Evolutionary conservation across 2,797 vertebrate genomes (phyloP).

Genomic region (Sarcoramphus papa): DNA sequence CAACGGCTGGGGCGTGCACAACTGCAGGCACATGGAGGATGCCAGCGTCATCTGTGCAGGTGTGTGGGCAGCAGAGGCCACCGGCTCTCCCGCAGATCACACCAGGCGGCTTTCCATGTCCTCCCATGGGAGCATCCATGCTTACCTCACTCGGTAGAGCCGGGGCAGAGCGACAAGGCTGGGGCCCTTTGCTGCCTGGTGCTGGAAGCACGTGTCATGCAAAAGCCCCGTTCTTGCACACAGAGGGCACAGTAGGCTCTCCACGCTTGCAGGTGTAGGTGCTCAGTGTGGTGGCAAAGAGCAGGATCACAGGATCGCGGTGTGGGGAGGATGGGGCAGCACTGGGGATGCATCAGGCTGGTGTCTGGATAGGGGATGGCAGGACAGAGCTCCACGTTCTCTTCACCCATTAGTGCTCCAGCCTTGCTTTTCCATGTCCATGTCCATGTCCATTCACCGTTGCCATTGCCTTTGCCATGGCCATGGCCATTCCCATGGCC

Average conservation of each 20-base stretch:
- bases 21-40: constrained; percentile 53
- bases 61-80: not conserved
- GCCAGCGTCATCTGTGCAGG: constrained; percentile 62
- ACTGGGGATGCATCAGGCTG: too few relatives aligned
- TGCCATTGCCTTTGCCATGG: too few relatives aligned
- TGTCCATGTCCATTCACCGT: too few relatives aligned
- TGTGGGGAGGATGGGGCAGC: accelerated
- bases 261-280: not conserved
- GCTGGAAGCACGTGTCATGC: not conserved
- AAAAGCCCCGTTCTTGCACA: not conserved
- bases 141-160: not conserved
- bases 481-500: too few relatives aligned
- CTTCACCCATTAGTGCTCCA: too few relatives aligned
- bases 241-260: not conserved
- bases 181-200: not conserved
- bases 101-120: not conserved
- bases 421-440: too few relatives aligned
- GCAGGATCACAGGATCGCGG: not conserved
- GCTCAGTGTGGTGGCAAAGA: not conserved
- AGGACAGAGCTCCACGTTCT: accelerated
- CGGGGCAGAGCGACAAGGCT: accelerated
- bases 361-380: too few relatives aligned
- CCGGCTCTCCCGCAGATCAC: not conserved
- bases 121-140: not conserved
- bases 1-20: constrained; percentile 50